Conservation (phyloP, 2,888 invertebrate genomes). For the Fabriciana adippe region DNA sequence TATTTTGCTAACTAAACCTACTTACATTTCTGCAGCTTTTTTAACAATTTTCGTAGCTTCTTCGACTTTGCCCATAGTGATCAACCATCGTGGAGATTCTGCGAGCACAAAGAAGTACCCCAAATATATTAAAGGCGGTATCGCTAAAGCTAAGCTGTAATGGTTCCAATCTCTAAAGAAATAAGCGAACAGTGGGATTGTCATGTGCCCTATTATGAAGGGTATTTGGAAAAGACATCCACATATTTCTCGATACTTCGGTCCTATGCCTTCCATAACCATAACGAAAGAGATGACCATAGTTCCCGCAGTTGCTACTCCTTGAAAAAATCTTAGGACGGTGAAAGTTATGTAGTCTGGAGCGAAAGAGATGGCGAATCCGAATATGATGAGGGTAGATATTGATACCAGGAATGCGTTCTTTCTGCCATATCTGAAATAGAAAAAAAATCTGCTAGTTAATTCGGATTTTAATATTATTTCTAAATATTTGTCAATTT, state of each 20-base stretch:
- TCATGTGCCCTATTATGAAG: constrained; percentile 86
- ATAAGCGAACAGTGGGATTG: constrained; percentile 84
- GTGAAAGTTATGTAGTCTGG: constrained; percentile 84
- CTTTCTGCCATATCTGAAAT: constrained; percentile 87
- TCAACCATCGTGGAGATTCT: constrained; percentile 91
- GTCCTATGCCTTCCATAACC: constrained; percentile 85
- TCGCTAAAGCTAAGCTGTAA: constrained; percentile 84
- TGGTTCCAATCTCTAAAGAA: constrained; percentile 85
- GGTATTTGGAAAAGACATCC: constrained; percentile 87
- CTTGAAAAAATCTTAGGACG: constrained; percentile 85
- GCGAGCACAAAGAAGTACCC: constrained; percentile 87
- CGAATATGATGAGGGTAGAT: constrained; percentile 84
- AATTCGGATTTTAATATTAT: not conserved
- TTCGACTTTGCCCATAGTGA: constrained; percentile 86
- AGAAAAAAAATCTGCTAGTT: not conserved
- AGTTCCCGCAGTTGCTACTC: constrained; percentile 89
- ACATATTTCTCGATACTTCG: constrained; percentile 74
- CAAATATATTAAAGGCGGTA: constrained; percentile 83
- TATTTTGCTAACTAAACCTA: constrained; percentile 30
- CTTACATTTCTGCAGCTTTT: constrained; percentile 83
- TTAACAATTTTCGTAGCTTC: constrained; percentile 85
- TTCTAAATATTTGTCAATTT: too few species aligned
- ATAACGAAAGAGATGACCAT: constrained; percentile 90
- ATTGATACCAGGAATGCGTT: constrained; percentile 86
- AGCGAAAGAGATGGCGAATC: constrained; percentile 85